Evolutionary conservation across 1,140 invertebrate genomes (phyloP).

Genomic region (Pentalonia nigronervosa): DNA sequence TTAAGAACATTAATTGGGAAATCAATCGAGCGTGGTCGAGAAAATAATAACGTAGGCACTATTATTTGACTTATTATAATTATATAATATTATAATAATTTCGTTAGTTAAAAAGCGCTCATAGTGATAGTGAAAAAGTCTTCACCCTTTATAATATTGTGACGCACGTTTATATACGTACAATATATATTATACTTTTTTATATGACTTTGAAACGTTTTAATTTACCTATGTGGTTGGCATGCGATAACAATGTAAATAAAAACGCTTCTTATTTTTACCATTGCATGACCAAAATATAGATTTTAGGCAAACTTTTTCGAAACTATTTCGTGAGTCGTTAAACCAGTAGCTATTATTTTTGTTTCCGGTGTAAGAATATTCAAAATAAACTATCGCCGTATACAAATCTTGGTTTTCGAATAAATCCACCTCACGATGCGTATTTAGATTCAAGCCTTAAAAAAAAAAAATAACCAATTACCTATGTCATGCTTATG

Average conservation of each 20-base stretch:
- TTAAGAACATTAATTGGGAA: neutral
- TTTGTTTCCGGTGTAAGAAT: neutral
- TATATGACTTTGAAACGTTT: neutral
- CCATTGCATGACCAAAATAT: neutral
- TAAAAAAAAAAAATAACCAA: neutral
- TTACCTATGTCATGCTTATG: neutral
- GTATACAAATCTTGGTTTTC: neutral
- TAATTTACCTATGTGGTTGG: conserved; percentile 6
- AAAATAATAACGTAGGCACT: neutral
- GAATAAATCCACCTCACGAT: neutral
- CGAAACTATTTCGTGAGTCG: neutral
- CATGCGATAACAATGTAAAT: conserved; percentile 9
- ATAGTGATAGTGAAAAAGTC: neutral
- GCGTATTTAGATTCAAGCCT: neutral
- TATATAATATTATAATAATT: too few relatives aligned
- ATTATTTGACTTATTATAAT: too few relatives aligned
- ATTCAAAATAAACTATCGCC: neutral
- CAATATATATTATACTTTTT: neutral
- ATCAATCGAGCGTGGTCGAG: neutral
- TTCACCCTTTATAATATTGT: neutral
- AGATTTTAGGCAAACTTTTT: conserved; percentile 30
- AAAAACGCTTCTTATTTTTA: conserved; percentile 20
- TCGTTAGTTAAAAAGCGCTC: too few relatives aligned
- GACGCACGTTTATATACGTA: neutral
- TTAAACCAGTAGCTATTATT: neutral